Percentiles rank a stretch among this genome's conserved stretches.
Evolutionary conservation across 2,888 invertebrate genomes (phyloP).

Genomic region (Xestoiulus laeticollis): DNA sequence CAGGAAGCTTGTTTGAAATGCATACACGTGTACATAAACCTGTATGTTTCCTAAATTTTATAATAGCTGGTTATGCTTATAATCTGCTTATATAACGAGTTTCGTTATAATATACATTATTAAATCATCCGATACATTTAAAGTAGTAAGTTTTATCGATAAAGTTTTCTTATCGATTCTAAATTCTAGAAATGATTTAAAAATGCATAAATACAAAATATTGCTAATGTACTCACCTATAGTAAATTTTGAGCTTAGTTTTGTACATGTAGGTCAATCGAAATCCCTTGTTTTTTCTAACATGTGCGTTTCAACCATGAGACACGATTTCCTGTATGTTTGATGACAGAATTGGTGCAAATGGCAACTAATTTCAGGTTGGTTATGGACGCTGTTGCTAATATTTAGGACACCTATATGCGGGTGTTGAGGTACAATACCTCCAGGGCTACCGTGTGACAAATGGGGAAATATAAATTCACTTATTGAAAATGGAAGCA

Average conservation of each 20-base stretch:
- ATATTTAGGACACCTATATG: neutral
- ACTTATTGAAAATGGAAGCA: neutral
- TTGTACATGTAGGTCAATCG: slow-evolving; percentile 9
- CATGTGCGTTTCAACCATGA: neutral
- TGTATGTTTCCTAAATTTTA: no score
- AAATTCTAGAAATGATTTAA: neutral
- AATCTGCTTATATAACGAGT: no score
- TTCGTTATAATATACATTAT: no score
- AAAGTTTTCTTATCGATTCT: no score
- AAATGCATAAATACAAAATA: neutral
- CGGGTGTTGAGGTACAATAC: neutral
- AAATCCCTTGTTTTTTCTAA: neutral
- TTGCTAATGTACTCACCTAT: neutral
- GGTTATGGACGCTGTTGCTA: neutral
- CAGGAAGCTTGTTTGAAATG: no score
- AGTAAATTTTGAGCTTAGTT: neutral
- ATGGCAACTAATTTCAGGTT: neutral
- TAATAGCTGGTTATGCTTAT: no score
- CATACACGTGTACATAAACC: no score
- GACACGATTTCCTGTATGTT: neutral
- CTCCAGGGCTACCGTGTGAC: neutral
- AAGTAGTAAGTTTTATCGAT: neutral
- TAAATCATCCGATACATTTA: no score
- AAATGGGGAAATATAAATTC: neutral
- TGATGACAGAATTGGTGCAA: neutral